These are phyloP conservation scores for Balaeniceps rex DNA, from an alignment of 2,113 vertebrate genomes.

Conservation along the genomic window DNA sequence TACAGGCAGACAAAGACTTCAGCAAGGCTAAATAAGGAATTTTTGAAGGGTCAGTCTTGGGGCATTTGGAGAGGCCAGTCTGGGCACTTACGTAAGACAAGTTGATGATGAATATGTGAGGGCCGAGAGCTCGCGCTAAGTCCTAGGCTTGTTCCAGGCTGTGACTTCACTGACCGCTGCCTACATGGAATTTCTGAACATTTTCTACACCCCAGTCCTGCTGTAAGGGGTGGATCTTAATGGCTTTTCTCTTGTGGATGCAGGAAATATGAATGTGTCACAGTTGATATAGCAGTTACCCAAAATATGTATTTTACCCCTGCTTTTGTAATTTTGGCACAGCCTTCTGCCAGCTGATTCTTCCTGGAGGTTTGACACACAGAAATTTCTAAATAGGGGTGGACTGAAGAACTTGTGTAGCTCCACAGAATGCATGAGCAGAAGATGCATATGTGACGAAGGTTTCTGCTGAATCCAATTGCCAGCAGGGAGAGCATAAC, in stretches of 20 bases:
- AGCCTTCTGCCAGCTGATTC: background rate
- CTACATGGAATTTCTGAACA: background rate
- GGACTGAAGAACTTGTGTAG: background rate
- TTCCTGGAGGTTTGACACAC: background rate
- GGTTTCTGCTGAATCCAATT: background rate
- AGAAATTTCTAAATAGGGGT: background rate
- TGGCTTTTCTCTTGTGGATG: background rate
- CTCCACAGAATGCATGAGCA: background rate
- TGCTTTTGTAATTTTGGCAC: background rate
- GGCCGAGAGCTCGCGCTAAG: accelerated
- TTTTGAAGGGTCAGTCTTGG: background rate
- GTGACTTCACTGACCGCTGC: background rate
- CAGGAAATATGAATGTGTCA: background rate
- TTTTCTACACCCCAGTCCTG: background rate
- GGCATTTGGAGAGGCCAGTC: background rate
- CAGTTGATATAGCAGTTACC: background rate
- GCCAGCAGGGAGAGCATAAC: background rate
- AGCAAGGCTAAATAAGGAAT: slow-evolving; percentile 5
- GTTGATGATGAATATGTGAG: background rate
- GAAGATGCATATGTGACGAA: background rate
- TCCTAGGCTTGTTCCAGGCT: background rate
- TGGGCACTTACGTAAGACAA: slow-evolving; percentile 18
- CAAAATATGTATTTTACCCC: background rate
- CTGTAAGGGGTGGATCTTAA: background rate
- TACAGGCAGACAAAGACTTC: background rate